phyloP scores from a whole-genome alignment of 2,888 invertebrate species.

The Ischnus inquisitorius region DNA sequence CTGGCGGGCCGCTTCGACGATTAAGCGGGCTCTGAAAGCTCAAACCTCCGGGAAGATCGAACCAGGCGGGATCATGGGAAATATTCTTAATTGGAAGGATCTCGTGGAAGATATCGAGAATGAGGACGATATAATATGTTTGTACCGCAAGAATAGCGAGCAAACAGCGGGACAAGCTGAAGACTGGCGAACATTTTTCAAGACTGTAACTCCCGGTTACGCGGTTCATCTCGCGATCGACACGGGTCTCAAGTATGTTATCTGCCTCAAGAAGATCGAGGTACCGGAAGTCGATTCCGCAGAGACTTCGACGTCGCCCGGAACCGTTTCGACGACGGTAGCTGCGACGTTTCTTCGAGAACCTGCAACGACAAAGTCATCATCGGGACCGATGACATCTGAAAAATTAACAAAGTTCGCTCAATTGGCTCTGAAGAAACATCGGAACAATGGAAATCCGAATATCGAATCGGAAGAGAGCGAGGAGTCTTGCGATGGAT shows the following conservation, averaged over 20 bases:
- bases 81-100: conserved; percentile 68
- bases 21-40: conserved; percentile 49
- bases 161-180: conserved; percentile 62
- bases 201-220: conserved; percentile 66
- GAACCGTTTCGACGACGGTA: not conserved
- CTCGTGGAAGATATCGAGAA: conserved; percentile 67
- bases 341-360: not conserved
- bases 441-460: not conserved
- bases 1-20: conserved; percentile 62
- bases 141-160: conserved; percentile 70
- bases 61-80: conserved; percentile 24
- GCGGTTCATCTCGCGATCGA: conserved; percentile 71
- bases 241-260: conserved; percentile 70
- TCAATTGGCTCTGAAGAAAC: not conserved
- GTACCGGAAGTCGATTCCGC: conserved; percentile 36
- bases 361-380: not conserved
- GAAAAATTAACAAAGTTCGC: not conserved
- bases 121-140: conserved; percentile 73
- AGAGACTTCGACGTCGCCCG: not conserved
- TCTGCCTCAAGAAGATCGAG: conserved; percentile 73
- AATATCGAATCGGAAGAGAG: not conserved
- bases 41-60: not conserved
- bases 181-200: conserved; percentile 72
- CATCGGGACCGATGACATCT: not conserved
- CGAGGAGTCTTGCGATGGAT: not conserved